A percentile compares a stretch with the other conserved stretches of the same genome.
These are phyloP conservation scores for Aythya baeri DNA, from an alignment of 2,113 vertebrate genomes.

Conservation along the genomic window DNA sequence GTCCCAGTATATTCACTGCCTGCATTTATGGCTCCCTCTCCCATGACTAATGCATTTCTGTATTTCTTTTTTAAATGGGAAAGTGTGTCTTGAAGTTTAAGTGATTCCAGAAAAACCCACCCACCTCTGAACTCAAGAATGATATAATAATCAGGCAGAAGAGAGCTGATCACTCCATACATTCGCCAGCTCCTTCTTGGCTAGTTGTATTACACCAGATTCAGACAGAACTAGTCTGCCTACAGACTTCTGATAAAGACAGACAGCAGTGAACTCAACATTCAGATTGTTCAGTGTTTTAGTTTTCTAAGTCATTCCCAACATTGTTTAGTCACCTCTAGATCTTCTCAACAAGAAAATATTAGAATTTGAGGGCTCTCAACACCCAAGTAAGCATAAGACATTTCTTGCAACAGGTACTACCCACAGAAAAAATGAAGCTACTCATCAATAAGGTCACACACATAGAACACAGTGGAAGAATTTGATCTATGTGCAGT, in stretches of 20 bases:
- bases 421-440: background rate
- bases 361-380: background rate
- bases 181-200: background rate
- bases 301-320: background rate
- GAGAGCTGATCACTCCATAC: background rate
- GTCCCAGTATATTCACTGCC: background rate
- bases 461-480: background rate
- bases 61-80: background rate
- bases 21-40: background rate
- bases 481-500: background rate
- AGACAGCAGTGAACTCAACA: background rate
- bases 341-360: background rate
- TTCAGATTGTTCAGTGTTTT: background rate
- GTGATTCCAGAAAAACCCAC: background rate
- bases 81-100: slow-evolving; percentile 7
- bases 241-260: background rate
- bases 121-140: background rate
- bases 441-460: background rate
- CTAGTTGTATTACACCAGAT: background rate
- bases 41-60: background rate
- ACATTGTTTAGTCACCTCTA: background rate
- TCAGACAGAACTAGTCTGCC: background rate
- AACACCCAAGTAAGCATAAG: background rate
- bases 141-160: background rate
- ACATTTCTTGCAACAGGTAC: background rate